Conservation (phyloP, 2,113 vertebrate species). For the Callithrix jacchus region DNA sequence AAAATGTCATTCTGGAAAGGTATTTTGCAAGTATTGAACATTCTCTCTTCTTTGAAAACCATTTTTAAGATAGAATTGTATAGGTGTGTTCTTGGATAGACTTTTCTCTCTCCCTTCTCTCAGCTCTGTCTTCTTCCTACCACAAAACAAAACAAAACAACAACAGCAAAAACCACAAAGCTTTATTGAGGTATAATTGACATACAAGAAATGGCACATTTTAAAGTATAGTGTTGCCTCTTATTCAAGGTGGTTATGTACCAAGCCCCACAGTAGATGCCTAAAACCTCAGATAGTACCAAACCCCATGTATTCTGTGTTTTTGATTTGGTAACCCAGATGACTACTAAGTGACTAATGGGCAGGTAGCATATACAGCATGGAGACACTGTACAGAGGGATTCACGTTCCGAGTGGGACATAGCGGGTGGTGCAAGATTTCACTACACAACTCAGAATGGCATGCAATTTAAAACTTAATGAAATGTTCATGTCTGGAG, state of each 20-base stretch:
- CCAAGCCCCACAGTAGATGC: not conserved
- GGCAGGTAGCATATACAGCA: not conserved
- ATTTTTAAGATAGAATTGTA: conserved; percentile 65
- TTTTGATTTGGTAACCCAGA: not conserved
- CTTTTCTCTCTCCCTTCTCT: not conserved
- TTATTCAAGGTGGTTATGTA: not conserved
- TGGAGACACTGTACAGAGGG: not conserved
- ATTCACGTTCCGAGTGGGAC: not conserved
- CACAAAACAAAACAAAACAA: not conserved
- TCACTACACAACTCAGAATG: not conserved
- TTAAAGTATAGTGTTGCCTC: not conserved
- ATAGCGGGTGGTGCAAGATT: not conserved
- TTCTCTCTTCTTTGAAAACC: conserved; percentile 61
- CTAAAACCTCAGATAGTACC: not conserved
- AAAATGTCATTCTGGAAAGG: conserved; percentile 74
- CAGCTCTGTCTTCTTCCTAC: not conserved
- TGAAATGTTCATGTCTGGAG: not conserved
- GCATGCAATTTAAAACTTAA: not conserved
- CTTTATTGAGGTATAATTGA: not conserved
- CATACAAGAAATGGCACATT: not conserved
- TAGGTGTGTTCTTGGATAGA: conserved; percentile 51
- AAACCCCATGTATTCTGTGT: not conserved
- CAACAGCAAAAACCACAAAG: too few relatives aligned
- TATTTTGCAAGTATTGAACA: conserved; percentile 51
- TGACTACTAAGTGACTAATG: not conserved